A percentile compares a stretch with the other conserved stretches of the same genome.
These are phyloP conservation scores for Miichthys miiuy DNA, from an alignment of 2,797 vertebrate genomes.

Conservation along the genomic window DNA sequence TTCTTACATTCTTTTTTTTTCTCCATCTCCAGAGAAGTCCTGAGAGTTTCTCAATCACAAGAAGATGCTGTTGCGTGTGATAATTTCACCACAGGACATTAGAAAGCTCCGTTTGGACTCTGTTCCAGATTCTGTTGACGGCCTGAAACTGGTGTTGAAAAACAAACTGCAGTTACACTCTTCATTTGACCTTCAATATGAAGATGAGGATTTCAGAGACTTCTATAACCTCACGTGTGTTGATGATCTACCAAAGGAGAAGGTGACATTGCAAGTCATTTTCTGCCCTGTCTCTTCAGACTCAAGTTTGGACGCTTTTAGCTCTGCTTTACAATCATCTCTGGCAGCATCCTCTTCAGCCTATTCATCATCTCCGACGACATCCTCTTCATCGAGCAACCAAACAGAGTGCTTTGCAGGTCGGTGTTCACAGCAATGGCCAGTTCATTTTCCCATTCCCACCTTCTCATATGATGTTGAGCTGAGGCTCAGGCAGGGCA, in stretches of 20 bases:
- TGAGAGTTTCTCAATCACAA: not conserved
- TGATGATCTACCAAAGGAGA: not conserved
- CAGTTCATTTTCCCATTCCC: not conserved
- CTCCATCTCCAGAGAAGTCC: not conserved
- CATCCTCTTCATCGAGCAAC: constrained; percentile 5
- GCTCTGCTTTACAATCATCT: not conserved
- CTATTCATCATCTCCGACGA: not conserved
- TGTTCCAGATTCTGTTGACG: constrained; percentile 10
- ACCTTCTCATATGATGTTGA: not conserved
- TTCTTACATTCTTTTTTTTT: not conserved
- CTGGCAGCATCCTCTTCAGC: not conserved
- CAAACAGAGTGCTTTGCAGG: constrained; percentile 1
- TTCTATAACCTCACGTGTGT: constrained; percentile 1
- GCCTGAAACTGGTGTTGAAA: constrained; percentile 11
- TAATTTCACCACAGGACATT: constrained; percentile 14
- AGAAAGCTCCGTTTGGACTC: constrained; percentile 16
- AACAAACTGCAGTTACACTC: not conserved
- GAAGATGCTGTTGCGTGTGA: constrained; percentile 1
- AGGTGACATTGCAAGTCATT: not conserved
- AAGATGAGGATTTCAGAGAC: constrained; percentile 13
- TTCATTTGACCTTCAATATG: constrained; percentile 1
- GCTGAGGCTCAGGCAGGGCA: constrained; percentile 9
- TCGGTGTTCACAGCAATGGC: not conserved
- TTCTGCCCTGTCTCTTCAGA: not conserved
- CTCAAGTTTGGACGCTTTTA: constrained; percentile 6